phyloP scores from a whole-genome alignment of 2,113 vertebrate species.

The Cheirogaleus medius region DNA sequence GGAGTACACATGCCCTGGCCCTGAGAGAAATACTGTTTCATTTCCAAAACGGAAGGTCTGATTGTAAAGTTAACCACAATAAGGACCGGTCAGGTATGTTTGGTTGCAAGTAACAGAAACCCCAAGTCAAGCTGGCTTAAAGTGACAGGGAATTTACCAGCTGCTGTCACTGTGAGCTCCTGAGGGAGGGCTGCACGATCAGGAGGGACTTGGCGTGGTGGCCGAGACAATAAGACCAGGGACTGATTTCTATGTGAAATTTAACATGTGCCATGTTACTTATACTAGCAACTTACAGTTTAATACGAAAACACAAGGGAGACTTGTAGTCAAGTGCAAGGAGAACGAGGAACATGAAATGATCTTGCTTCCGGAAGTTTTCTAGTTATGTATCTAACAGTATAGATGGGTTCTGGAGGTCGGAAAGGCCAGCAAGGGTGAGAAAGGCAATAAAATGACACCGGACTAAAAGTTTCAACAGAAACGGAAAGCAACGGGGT shows the following conservation, averaged over 20 bases:
- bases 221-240: not conserved
- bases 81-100: not conserved
- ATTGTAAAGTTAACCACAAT: not conserved
- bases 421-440: not conserved
- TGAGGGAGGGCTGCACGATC: not conserved
- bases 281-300: not conserved
- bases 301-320: not conserved
- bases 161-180: not conserved
- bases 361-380: not conserved
- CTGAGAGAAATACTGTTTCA: not conserved
- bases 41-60: not conserved
- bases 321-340: not conserved
- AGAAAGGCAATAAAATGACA: not conserved
- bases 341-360: not conserved
- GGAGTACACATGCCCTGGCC: not conserved
- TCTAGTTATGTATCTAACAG: not conserved
- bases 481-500: not conserved
- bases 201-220: too few relatives aligned
- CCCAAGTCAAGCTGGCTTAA: not conserved
- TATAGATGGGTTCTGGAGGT: not conserved
- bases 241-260: not conserved
- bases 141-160: not conserved
- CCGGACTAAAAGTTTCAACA: not conserved
- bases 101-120: not conserved
- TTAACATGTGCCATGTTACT: not conserved